Evolutionary conservation across 2,797 vertebrate genomes (phyloP), one percentile per base, ranked within the genome.

Genomic region (Menidia menidia): DNA sequence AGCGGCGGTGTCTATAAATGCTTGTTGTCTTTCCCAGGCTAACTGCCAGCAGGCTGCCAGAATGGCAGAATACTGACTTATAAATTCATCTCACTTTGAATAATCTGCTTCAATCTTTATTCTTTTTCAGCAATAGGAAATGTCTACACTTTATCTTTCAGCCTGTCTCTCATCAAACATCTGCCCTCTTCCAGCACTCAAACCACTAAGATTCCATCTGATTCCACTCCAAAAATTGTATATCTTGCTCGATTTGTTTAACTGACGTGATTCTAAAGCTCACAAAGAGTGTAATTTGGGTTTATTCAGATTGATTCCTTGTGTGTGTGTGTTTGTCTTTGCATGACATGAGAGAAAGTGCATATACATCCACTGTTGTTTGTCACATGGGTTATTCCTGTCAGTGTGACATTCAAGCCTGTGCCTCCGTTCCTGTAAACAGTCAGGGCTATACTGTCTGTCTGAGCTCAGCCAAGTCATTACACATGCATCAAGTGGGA

Each of bases 401-500:
- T 79, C 75, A 72, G 79, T 73, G 68, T 87, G 87, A 87, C 86
- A 80, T 83, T 85, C 75, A 75, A 7, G 59, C 88, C 73, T 77
- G 74, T 30, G 41, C 68, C 52, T 76, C 73, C 71, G 54, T 66
- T 47, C 70, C 62, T 83, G 83, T 91, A 87, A 90, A 92, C 88
- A 89, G 56, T 77, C 68, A 62, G 51, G 71, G 77, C 73, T 82
- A 81, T 67, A 81, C 73, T 54, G 73, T 80, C 81, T 79, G 86
- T 80, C 71, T 83, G 62, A 87, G 66, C 63, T 66, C 31, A 2
- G 86, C 84, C 87, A 89, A 85, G 71, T 89, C 84, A 82, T 92
- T 90, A 90, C 73, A 72, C 87, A 87, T 71, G 82, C 82, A 88
- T 89, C 80, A 83, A 83, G 83, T 74, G 81, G 78, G 81, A 88